phyloP scores from a whole-genome alignment of 2,888 invertebrate species.

The Eupsilia transversa region DNA sequence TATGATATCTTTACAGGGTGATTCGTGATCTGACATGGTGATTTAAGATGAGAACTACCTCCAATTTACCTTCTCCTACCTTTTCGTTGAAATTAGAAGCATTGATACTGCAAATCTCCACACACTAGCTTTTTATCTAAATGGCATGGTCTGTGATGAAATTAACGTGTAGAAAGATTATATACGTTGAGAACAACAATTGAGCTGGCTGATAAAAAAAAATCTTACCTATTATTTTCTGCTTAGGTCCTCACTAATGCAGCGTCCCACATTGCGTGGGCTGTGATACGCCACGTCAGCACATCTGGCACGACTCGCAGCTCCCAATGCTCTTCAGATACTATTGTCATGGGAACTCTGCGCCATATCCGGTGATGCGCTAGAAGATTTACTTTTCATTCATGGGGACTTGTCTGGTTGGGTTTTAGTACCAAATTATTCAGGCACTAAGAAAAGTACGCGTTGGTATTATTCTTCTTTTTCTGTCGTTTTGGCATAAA shows the following conservation, averaged over 20 bases:
- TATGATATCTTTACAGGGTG: not conserved
- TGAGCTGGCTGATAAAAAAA: not conserved
- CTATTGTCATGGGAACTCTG: constrained; percentile 85
- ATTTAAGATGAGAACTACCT: too few species aligned
- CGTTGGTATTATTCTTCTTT: not conserved
- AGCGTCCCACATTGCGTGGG: constrained; percentile 74
- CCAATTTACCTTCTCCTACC: too few species aligned
- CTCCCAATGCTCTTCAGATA: constrained; percentile 79
- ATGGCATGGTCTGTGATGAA: too few species aligned
- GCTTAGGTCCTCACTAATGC: constrained; percentile 24
- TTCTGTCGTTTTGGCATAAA: not conserved
- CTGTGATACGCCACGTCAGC: constrained; percentile 79
- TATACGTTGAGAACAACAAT: too few species aligned
- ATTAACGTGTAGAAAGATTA: too few species aligned
- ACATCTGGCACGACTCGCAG: constrained; percentile 80
- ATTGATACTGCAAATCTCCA: not conserved
- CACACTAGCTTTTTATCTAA: not conserved
- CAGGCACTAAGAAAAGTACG: not conserved
- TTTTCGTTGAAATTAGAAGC: not conserved
- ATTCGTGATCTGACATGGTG: too few species aligned
- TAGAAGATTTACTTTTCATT: constrained; percentile 47
- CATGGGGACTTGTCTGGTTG: constrained; percentile 25
- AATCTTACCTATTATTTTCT: not conserved
- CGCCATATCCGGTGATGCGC: constrained; percentile 77
- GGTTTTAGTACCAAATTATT: constrained; percentile 14